phyloP scores from a whole-genome alignment of 2,113 vertebrate species.

The Antennarius striatus region DNA sequence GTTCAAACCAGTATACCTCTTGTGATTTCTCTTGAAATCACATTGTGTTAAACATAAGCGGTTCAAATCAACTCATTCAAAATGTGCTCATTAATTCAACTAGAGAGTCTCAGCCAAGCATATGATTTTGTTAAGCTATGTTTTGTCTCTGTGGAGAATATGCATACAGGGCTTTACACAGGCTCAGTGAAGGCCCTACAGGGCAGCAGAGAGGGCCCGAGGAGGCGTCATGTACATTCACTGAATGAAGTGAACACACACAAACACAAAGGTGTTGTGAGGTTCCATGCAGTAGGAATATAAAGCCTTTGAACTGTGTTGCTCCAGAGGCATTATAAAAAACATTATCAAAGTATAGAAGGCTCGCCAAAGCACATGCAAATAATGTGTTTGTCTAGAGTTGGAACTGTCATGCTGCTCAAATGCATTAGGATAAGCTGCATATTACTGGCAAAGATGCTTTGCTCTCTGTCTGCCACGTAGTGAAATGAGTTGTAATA shows the following conservation, averaged over 20 bases:
- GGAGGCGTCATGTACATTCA: slow-evolving; percentile 40
- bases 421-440: slow-evolving; percentile 28
- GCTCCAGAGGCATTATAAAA: slow-evolving; percentile 3
- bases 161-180: slow-evolving; percentile 6
- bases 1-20: slow-evolving; percentile 69
- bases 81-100: slow-evolving; percentile 8
- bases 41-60: slow-evolving; percentile 29
- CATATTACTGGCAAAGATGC: slow-evolving; percentile 39
- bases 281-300: slow-evolving; percentile 23
- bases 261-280: slow-evolving; percentile 7
- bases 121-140: slow-evolving; percentile 4
- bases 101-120: slow-evolving; percentile 2
- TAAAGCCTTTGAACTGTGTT: slow-evolving; percentile 2
- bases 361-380: slow-evolving; percentile 4
- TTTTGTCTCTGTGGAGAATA: slow-evolving; percentile 9
- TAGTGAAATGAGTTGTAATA: slow-evolving; percentile 7
- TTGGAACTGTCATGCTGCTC: slow-evolving; percentile 46
- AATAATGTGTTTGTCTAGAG: slow-evolving; percentile 2
- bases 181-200: slow-evolving; percentile 18
- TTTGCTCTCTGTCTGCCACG: slow-evolving; percentile 30
- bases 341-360: slow-evolving; percentile 18
- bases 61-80: slow-evolving; percentile 11
- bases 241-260: slow-evolving; percentile 11
- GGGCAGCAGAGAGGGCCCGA: slow-evolving; percentile 1
- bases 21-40: slow-evolving; percentile 55